Conservation (phyloP, 2,888 invertebrate genomes). For the Caenorhabditis wallacei region DNA sequence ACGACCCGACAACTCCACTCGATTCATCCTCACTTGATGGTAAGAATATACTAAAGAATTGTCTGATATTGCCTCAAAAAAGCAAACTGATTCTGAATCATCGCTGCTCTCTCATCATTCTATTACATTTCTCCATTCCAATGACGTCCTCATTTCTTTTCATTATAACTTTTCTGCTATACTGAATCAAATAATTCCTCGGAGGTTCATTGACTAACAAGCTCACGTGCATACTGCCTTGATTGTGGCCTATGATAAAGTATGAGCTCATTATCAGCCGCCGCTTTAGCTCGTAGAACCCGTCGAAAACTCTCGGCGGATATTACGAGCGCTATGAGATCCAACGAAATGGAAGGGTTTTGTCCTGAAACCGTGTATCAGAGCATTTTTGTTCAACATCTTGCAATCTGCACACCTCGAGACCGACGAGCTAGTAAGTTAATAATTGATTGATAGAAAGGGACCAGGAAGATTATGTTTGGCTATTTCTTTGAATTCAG, state of each 20-base stretch:
- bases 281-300: slow-evolving; percentile 21
- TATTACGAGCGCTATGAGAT: background rate
- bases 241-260: background rate
- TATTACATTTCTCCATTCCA: background rate
- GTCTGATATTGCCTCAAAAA: slow-evolving; percentile 1
- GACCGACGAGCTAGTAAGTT: slow-evolving; percentile 56
- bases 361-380: slow-evolving; percentile 30
- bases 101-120: no score
- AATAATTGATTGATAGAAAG: background rate
- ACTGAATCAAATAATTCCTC: background rate
- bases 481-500: background rate
- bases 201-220: background rate
- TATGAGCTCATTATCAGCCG: slow-evolving; percentile 19
- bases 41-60: background rate
- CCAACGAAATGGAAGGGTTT: no score
- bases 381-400: slow-evolving; percentile 38
- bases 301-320: slow-evolving; percentile 48
- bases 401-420: slow-evolving; percentile 37
- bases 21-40: slow-evolving; percentile 50
- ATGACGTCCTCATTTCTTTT: background rate
- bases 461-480: background rate
- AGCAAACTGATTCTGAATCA: slow-evolving; percentile 17
- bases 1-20: slow-evolving; percentile 26
- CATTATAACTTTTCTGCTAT: background rate
- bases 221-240: background rate